Base-by-base conservation (phyloP, 2,113 vertebrate species). In the Petrocephalus microphthalmus region DNA sequence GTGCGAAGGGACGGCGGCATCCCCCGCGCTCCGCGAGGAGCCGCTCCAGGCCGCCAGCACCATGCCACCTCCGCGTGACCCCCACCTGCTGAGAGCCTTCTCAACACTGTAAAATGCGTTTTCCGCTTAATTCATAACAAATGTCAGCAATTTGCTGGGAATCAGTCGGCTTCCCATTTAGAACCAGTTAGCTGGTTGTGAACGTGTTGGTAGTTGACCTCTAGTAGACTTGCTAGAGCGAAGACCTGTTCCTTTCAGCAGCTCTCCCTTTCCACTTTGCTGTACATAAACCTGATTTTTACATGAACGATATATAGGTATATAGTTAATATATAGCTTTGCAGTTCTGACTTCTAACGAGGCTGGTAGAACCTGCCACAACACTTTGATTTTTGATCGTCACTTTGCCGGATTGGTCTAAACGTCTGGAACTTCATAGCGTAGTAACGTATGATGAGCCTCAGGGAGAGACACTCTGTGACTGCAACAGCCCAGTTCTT, bases 121-220 rank as follows among this genome's bases (percentile, higher is more conserved):
- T 82, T 82, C 78, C 54, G 67, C 53, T 53, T 88, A n/a, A 74
- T 87, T 87, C n/a, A 85, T 56, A 67, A 67, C n/a, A 85, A 71
- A 54, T 81, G 52, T 54, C 2, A 83, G 37, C 51, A 29, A 7
- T n/a, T 88, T 88, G 53, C 37, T 83, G 87, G 25, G 82, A 83
- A 57, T 88, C 37, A 42, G 10, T 25, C 49, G 49, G 52, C 74
- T 57, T 82, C 52, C n/a, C 42, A 33, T 54, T 88, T 60, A 54
- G 54, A 47, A 37, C 53, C 87, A 82, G n/a, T 51, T 52, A 60
- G 33, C 60, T 78, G 64, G 29, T 74, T 82, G 42, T 88, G 71
- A 6, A 42, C 5, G 20, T 53, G n/a, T 81, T 42, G 71, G 71
- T 88, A 82, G 67, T 81, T 87, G 64, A 81, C 2, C 87, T 83